These are phyloP conservation scores for Mythimna vitellina DNA, from an alignment of 2,888 invertebrate species.

Conservation along the genomic window DNA sequence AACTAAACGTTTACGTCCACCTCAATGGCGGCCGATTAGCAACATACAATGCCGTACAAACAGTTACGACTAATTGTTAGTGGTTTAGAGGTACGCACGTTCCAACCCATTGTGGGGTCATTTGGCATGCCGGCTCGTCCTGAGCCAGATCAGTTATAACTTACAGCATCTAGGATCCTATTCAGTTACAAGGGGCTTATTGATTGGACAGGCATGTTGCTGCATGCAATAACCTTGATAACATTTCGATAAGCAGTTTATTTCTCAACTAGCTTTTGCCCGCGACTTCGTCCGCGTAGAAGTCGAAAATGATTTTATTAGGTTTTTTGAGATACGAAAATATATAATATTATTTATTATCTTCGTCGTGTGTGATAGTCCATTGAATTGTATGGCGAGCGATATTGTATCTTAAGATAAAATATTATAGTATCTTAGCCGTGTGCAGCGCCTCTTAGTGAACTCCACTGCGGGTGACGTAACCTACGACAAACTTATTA, in stretches of 20 bases:
- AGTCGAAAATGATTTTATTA: too few relatives aligned
- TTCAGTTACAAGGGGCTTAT: slow-evolving; percentile 18
- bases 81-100: slow-evolving; percentile 40
- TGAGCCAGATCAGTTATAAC: slow-evolving; percentile 6
- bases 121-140: slow-evolving; percentile 40
- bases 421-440: too few relatives aligned
- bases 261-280: too few relatives aligned
- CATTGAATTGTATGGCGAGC: too few relatives aligned
- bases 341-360: too few relatives aligned
- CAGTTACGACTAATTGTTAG: slow-evolving; percentile 51
- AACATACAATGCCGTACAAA: slow-evolving; percentile 16
- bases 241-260: not conserved
- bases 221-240: not conserved
- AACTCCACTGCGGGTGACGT: too few relatives aligned
- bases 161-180: slow-evolving; percentile 8
- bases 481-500: too few relatives aligned
- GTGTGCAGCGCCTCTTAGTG: too few relatives aligned
- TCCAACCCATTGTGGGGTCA: slow-evolving; percentile 28
- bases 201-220: not conserved
- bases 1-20: slow-evolving; percentile 25
- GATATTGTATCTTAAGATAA: too few relatives aligned
- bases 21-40: slow-evolving; percentile 40
- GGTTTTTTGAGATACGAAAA: too few relatives aligned
- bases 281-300: too few relatives aligned
- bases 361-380: too few relatives aligned